These are phyloP conservation scores for Bagarius yarrelli DNA, from an alignment of 2,113 vertebrate species.

Conservation along the genomic window DNA sequence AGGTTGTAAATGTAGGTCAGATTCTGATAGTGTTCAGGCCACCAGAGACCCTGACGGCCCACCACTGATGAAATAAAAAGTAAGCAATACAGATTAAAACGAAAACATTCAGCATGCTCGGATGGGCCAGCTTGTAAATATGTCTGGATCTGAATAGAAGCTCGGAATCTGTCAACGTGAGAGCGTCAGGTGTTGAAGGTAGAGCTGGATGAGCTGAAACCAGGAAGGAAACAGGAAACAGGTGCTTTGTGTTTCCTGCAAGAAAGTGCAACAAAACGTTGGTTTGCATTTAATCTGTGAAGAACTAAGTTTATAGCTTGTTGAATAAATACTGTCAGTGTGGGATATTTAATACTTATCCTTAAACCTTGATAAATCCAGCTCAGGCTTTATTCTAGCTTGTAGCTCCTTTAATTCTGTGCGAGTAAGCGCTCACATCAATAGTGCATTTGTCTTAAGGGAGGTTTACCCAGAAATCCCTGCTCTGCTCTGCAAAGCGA, in stretches of 20 bases:
- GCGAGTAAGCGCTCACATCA: constrained; percentile 25
- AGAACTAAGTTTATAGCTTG: neutral
- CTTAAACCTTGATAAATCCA: neutral
- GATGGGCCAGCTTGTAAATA: neutral
- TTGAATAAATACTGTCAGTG: neutral
- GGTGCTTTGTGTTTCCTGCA: too few relatives aligned
- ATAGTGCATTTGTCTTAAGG: constrained; percentile 1
- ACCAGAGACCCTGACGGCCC: too few relatives aligned
- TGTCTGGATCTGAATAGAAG: neutral
- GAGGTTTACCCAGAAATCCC: neutral
- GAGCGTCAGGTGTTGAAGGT: neutral
- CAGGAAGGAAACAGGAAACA: neutral
- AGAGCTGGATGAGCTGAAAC: neutral
- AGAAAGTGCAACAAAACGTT: neutral
- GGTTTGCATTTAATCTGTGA: neutral
- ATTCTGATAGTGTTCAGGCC: too few relatives aligned
- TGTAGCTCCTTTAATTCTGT: neutral
- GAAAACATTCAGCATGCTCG: too few relatives aligned
- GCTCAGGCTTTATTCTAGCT: constrained; percentile 14
- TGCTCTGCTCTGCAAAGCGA: constrained; percentile 12
- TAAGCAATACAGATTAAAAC: too few relatives aligned
- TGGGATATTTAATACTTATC: neutral
- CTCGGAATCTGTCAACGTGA: neutral
- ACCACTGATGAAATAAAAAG: too few relatives aligned
- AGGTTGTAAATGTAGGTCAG: too few relatives aligned